Base-by-base conservation (phyloP, 37 sponge, comb jelly and placozoan genomes). In the Halisarca cf. caerulea region DNA sequence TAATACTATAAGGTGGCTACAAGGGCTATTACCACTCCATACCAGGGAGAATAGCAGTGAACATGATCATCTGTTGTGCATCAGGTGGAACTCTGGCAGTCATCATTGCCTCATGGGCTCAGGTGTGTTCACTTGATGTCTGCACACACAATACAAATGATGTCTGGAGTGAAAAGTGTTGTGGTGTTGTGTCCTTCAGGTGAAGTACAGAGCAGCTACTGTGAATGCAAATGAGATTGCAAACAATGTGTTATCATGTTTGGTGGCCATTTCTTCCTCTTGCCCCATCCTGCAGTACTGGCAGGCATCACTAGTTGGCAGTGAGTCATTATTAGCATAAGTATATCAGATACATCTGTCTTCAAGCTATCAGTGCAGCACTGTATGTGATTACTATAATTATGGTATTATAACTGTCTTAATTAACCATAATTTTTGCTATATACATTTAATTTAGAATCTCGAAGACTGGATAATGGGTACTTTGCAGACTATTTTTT, bases 221-320 rank as follows among this genome's bases (percentile, higher is more conserved):
- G 82, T 91, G 43, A 95, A 95, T 85, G 93, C 92, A 11, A 96
- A 94, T 82, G 97, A 96, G 86, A 91, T 96, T 64, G 97, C 94
- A 41, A 96, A 96, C 82, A 92, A 94, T 14, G 77, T 96, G 18
- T 88, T 96, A 61, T 89, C 94, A 38, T 81, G 92, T 66, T 86
- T 96, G 71, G 97, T 96, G 30, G 90, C 94, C 80, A 96, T 96
- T 88, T 94, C 97, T 0, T 83, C 92, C 11, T 85, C 85, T 66
- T 96, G 97, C 82, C 88, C 97, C 30, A 91, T 91, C 59, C 88
- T 96, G 2, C 83, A 81, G 36, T 90, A 91, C 80, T 87, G 86
- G 80, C 85, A 79, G 57, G 94, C 92, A 11, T 89, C 86, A 78
- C 23, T 92, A 32, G 90, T 93, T 44, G 97, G 97, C 85, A 58